These are phyloP conservation scores for Andricus curvator DNA, from an alignment of 2,888 invertebrate genomes.

Conservation along the genomic window DNA sequence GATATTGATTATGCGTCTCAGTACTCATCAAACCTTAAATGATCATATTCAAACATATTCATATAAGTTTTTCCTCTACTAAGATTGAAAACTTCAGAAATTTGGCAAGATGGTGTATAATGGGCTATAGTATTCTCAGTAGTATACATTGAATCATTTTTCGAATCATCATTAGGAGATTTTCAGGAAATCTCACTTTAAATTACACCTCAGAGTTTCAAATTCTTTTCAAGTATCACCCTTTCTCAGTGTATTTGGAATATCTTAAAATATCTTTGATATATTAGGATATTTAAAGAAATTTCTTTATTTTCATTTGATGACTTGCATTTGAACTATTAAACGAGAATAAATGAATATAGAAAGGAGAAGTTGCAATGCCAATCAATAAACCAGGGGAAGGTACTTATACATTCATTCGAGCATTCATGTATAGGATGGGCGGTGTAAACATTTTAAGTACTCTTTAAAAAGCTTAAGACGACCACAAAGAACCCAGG, in stretches of 20 bases:
- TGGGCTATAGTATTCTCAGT: too few species aligned
- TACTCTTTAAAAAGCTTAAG: conserved; percentile 18
- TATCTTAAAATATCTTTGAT: background rate
- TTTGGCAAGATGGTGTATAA: too few species aligned
- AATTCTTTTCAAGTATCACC: too few species aligned
- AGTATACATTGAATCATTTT: too few species aligned
- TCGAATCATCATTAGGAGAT: too few species aligned
- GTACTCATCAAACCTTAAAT: background rate
- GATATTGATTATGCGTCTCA: background rate
- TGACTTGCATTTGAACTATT: background rate
- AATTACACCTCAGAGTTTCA: too few species aligned
- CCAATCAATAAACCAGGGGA: conserved; percentile 1
- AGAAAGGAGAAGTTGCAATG: background rate
- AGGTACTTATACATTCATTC: conserved; percentile 5
- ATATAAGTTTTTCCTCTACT: background rate
- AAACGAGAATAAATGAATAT: background rate
- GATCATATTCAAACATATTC: background rate
- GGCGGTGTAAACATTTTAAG: conserved; percentile 23
- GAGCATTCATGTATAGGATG: background rate
- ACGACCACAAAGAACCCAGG: conserved; percentile 12
- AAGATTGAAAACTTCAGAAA: too few species aligned
- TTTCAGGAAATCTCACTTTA: too few species aligned
- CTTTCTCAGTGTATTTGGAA: too few species aligned
- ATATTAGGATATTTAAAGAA: too few species aligned
- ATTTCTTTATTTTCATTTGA: background rate